Evolutionary conservation across 2,888 invertebrate species (phyloP).

Genomic region (Protodeltote pygarga): DNA sequence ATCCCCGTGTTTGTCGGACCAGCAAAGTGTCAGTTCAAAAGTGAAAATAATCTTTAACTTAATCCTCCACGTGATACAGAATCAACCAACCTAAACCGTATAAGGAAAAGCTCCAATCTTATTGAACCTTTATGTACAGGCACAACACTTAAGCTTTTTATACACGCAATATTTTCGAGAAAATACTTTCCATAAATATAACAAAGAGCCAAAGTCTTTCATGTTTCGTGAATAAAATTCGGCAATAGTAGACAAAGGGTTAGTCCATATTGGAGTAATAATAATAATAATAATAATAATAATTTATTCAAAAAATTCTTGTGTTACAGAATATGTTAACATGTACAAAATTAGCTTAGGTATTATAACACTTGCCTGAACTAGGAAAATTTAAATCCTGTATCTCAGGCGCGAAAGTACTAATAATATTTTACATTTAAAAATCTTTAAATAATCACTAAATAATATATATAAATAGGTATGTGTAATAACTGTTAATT

Average conservation of each 20-base stretch:
- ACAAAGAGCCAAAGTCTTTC: constrained; percentile 26
- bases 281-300: too few species aligned
- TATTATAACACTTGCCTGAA: too few species aligned
- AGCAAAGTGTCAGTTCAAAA: constrained; percentile 36
- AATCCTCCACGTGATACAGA: constrained; percentile 7
- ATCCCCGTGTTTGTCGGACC: constrained; percentile 20
- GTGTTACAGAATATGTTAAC: too few species aligned
- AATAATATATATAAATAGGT: too few species aligned
- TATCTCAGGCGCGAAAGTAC: too few species aligned
- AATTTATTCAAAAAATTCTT: too few species aligned
- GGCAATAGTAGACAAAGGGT: constrained; percentile 45
- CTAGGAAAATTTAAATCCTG: too few species aligned
- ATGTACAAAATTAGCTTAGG: too few species aligned
- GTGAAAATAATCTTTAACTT: constrained; percentile 34
- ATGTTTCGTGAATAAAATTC: constrained; percentile 43
- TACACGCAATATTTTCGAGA: constrained; percentile 18
- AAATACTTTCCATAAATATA: constrained; percentile 35
- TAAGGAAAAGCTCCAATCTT: constrained; percentile 23
- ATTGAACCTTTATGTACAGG: constrained; percentile 4
- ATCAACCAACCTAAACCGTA: constrained; percentile 17
- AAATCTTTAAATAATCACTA: too few species aligned
- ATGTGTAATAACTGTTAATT: too few species aligned
- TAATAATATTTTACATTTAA: too few species aligned
- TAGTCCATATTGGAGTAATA: constrained; percentile 45
- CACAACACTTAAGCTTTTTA: constrained; percentile 35